A percentile compares a stretch with the other conserved stretches of the same genome.
Evolutionary conservation across 1,140 invertebrate species (phyloP).

Genomic region (Heterodera carotae): DNA sequence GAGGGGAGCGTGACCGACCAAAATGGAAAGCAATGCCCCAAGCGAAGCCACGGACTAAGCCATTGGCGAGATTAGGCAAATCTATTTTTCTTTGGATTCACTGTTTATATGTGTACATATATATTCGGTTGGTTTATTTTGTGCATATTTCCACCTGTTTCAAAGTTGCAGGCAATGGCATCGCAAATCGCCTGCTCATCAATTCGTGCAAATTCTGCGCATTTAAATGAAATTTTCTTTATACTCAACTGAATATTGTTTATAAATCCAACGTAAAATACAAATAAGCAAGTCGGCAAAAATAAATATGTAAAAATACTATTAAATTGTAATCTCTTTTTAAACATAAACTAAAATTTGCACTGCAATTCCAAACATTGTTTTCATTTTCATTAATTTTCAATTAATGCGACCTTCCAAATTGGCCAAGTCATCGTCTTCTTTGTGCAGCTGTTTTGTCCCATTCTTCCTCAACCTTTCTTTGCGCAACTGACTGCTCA

Average conservation of each 20-base stretch:
- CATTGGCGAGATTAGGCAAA: too few relatives aligned
- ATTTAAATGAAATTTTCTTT: not conserved
- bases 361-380: not conserved
- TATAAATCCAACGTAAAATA: not conserved
- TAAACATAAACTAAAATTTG: not conserved
- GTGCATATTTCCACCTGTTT: conserved; percentile 32
- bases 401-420: conserved; percentile 19
- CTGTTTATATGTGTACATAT: too few relatives aligned
- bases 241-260: too few relatives aligned
- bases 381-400: not conserved
- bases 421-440: conserved; percentile 25
- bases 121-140: not conserved
- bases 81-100: not conserved
- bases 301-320: not conserved
- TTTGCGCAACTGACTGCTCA: not conserved
- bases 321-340: not conserved
- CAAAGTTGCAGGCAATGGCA: conserved; percentile 44
- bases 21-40: too few relatives aligned
- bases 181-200: conserved; percentile 43
- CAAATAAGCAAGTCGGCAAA: not conserved
- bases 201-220: conserved; percentile 37
- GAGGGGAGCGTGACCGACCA: too few relatives aligned
- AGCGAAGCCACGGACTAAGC: too few relatives aligned
- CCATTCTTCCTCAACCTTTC: not conserved
- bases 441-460: not conserved